These are phyloP conservation scores for Myripristis murdjan DNA, from an alignment of 2,797 vertebrate species.

Conservation along the genomic window DNA sequence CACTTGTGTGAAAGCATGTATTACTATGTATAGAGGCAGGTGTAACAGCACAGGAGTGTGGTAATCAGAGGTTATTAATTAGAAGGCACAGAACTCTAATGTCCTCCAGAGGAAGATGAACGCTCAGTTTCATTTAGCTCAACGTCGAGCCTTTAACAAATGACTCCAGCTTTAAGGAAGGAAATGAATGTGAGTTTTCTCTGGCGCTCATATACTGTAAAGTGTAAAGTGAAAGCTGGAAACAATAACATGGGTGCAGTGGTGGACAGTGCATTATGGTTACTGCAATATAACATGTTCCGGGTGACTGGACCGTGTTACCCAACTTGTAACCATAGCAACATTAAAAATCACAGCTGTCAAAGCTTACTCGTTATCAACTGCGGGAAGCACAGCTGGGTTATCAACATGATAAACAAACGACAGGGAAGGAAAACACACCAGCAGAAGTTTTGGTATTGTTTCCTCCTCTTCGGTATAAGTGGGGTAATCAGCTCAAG, in stretches of 20 bases:
- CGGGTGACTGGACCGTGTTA: no score
- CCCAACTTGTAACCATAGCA: no score
- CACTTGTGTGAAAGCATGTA: conserved; percentile 8
- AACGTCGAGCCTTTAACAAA: conserved; percentile 64
- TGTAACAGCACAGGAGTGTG: conserved; percentile 27
- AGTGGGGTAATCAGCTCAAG: no score
- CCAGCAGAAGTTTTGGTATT: no score
- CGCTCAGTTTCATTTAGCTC: conserved; percentile 59
- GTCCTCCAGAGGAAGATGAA: conserved; percentile 55
- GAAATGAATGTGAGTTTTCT: conserved; percentile 56
- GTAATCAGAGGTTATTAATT: conserved; percentile 63
- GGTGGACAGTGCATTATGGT: background rate
- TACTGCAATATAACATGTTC: no score
- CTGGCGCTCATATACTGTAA: conserved; percentile 16
- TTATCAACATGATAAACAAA: no score
- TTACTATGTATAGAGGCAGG: conserved; percentile 21
- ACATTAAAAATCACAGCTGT: no score
- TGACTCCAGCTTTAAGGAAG: conserved; percentile 41
- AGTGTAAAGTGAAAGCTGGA: conserved; percentile 4
- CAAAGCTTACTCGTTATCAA: no score
- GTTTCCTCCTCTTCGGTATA: no score
- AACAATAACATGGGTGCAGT: conserved; percentile 1
- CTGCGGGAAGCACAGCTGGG: no score
- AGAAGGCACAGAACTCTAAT: conserved; percentile 53
- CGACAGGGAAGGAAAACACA: no score